Evolutionary conservation across 2,797 vertebrate genomes (phyloP).

Genomic region (Manis javanica): DNA sequence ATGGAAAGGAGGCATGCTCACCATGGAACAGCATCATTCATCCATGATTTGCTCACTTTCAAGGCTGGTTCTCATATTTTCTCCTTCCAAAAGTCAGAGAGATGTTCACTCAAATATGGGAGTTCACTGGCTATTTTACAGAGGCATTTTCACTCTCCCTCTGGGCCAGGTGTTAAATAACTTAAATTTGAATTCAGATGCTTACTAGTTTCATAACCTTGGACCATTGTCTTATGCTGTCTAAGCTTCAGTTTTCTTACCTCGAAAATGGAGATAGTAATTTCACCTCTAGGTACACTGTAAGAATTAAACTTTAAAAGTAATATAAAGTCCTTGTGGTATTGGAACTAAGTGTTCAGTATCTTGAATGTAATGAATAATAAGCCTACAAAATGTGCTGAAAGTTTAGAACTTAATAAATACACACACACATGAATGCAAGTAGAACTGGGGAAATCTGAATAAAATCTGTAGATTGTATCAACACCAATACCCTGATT

Average conservation of each 20-base stretch:
- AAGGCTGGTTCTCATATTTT: background rate
- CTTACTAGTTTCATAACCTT: background rate
- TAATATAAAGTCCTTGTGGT: background rate
- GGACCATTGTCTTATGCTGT: background rate
- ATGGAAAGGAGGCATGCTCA: background rate
- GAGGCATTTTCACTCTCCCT: background rate
- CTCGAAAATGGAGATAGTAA: background rate
- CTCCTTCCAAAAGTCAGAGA: conserved; percentile 13
- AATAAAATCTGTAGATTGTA: background rate
- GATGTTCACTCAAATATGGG: background rate
- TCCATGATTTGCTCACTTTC: background rate
- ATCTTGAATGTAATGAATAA: background rate
- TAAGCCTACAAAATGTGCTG: background rate
- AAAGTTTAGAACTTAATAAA: background rate
- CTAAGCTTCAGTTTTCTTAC: background rate
- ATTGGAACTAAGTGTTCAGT: background rate
- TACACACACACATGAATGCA: background rate
- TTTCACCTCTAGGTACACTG: background rate
- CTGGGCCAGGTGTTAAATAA: background rate
- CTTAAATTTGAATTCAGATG: background rate
- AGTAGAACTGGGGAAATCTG: background rate
- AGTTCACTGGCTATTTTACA: background rate
- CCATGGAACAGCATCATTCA: background rate
- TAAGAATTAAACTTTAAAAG: background rate
- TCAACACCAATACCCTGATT: background rate